Evolutionary conservation across 2,888 invertebrate species (phyloP).

Genomic region (Villa cingulata): DNA sequence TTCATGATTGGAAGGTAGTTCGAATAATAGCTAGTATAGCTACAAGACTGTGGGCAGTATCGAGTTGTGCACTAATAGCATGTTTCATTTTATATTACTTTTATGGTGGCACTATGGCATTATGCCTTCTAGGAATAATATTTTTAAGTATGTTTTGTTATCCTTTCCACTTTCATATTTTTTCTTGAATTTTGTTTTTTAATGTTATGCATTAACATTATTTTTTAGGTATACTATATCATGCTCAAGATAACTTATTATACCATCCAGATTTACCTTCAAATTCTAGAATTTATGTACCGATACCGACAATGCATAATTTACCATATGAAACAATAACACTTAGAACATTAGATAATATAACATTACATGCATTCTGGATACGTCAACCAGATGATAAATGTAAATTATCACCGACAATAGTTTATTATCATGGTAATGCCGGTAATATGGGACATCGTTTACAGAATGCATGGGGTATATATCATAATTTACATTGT

Average conservation of each 20-base stretch:
- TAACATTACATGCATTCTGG: slow-evolving; percentile 66
- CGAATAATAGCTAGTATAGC: slow-evolving; percentile 14
- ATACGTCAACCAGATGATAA: slow-evolving; percentile 58
- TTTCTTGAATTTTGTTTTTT: not conserved
- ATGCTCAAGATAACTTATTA: slow-evolving; percentile 70
- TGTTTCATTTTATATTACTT: slow-evolving; percentile 71
- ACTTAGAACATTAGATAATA: slow-evolving; percentile 61
- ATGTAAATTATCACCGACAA: slow-evolving; percentile 59
- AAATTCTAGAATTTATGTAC: slow-evolving; percentile 76
- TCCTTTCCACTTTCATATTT: not conserved
- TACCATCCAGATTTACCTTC: slow-evolving; percentile 84
- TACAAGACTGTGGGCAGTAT: slow-evolving; percentile 60
- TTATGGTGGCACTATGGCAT: slow-evolving; percentile 62
- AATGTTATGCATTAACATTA: slow-evolving; percentile 1
- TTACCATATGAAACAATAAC: slow-evolving; percentile 75
- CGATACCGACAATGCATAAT: slow-evolving; percentile 72
- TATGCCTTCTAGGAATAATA: slow-evolving; percentile 54
- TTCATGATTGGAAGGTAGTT: slow-evolving; percentile 14
- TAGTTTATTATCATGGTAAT: slow-evolving; percentile 90
- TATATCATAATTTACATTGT: slow-evolving; percentile 67
- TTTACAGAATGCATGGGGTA: slow-evolving; percentile 73
- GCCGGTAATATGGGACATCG: slow-evolving; percentile 95
- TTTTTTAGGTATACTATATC: slow-evolving; percentile 62
- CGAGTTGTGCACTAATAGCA: slow-evolving; percentile 56
- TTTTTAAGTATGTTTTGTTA: slow-evolving; percentile 46